These are phyloP conservation scores for Drosophila fungiperda DNA, from an alignment of 2,888 invertebrate genomes.

Conservation along the genomic window DNA sequence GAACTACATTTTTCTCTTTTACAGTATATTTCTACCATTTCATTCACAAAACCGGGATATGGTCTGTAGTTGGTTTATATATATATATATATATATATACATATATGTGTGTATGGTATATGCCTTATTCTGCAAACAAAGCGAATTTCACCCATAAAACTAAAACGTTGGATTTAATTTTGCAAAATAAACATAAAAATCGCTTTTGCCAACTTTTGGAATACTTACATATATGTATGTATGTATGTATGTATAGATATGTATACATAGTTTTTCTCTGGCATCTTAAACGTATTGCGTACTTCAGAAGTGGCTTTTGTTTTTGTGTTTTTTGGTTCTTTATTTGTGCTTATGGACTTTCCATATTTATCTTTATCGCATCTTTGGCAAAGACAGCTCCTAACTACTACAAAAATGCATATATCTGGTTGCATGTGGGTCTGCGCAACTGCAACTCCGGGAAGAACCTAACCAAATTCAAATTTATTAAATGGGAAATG, in stretches of 20 bases:
- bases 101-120: conserved; percentile 23
- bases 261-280: background rate
- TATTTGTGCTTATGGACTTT: conserved; percentile 36
- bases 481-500: conserved; percentile 12
- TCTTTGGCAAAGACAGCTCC: conserved; percentile 46
- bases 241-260: background rate
- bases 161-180: conserved; percentile 80
- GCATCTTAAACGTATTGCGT: background rate
- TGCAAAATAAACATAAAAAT: conserved; percentile 79
- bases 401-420: conserved; percentile 3
- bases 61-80: conserved; percentile 8
- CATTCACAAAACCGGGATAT: conserved; percentile 5
- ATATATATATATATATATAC: conserved; percentile 1
- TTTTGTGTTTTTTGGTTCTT: background rate
- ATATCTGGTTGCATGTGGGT: background rate
- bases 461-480: background rate
- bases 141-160: conserved; percentile 77
- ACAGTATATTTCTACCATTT: background rate
- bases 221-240: background rate
- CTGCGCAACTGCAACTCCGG: background rate
- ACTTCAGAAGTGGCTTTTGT: background rate
- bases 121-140: conserved; percentile 72
- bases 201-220: conserved; percentile 37
- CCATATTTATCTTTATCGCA: conserved; percentile 49
- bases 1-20: background rate